A percentile compares a stretch with the other conserved stretches of the same genome.
phyloP scores from a whole-genome alignment of 1,140 invertebrate species.

The Drosophila eugracilis region DNA sequence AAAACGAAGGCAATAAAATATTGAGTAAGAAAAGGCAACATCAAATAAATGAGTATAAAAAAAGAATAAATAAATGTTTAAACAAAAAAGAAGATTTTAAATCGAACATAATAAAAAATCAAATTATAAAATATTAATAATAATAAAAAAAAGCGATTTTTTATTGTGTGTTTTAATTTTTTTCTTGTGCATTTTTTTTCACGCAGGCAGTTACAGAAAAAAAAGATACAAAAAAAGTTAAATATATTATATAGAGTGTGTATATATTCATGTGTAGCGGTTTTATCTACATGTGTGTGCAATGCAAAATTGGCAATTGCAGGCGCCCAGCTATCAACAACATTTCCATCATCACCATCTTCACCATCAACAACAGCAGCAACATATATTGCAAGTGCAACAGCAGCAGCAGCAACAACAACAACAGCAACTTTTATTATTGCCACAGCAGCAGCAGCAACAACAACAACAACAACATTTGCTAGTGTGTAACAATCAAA shows the following conservation, averaged over 20 bases:
- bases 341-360: conserved; percentile 62
- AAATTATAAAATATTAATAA: not conserved
- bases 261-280: conserved; percentile 32
- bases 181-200: conserved; percentile 7
- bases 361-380: conserved; percentile 33
- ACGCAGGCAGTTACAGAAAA: conserved; percentile 9
- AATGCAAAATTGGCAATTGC: conserved; percentile 82
- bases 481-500: conserved; percentile 30
- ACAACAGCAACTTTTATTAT: conserved; percentile 34
- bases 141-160: not conserved
- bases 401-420: conserved; percentile 36
- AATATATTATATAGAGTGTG: conserved; percentile 20
- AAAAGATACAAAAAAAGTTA: not conserved
- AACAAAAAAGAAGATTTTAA: not conserved
- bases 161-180: not conserved
- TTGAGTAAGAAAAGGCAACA: conserved; percentile 3
- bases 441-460: conserved; percentile 29
- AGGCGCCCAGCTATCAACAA: conserved; percentile 78
- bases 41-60: not conserved
- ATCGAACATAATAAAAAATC: not conserved
- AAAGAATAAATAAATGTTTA: not conserved
- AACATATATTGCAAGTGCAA: conserved; percentile 14
- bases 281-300: conserved; percentile 69
- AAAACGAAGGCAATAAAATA: conserved; percentile 15
- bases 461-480: conserved; percentile 46